These are phyloP conservation scores for Epinephelus coioides DNA, from an alignment of 2,797 vertebrate genomes.

Conservation along the genomic window DNA sequence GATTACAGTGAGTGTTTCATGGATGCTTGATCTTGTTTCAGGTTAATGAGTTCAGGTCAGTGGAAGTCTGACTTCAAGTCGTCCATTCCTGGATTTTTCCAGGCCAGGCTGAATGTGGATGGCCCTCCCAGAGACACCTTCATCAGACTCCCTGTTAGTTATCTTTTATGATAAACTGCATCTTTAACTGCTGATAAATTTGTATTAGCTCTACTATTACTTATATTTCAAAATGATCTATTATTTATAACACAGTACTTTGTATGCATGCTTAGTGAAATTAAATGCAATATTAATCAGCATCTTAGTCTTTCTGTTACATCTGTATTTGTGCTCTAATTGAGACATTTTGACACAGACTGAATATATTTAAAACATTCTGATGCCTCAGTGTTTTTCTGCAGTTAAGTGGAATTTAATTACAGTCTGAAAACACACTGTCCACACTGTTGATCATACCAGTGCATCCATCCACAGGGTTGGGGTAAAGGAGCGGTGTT, in stretches of 20 bases:
- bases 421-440: not conserved
- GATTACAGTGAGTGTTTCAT: not conserved
- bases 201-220: not conserved
- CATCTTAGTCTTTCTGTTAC: not conserved
- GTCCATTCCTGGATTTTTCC: slow-evolving; percentile 88
- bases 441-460: slow-evolving; percentile 5
- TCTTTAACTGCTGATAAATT: not conserved
- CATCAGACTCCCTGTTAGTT: slow-evolving; percentile 88
- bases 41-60: slow-evolving; percentile 72
- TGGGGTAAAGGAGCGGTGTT: slow-evolving; percentile 94
- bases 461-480: slow-evolving; percentile 80
- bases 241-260: not conserved
- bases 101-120: slow-evolving; percentile 83
- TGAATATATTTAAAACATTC: not conserved
- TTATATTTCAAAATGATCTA: not conserved
- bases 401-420: not conserved
- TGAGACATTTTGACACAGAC: not conserved
- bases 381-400: not conserved
- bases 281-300: not conserved
- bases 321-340: not conserved
- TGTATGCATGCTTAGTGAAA: not conserved
- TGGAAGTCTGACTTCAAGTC: slow-evolving; percentile 85
- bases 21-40: slow-evolving; percentile 64
- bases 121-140: slow-evolving; percentile 90
- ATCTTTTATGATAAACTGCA: not conserved